A percentile compares a stretch with the other conserved stretches of the same genome.
phyloP scores from a whole-genome alignment of 2,888 invertebrate species.

The Leptinotarsa haldemani region DNA sequence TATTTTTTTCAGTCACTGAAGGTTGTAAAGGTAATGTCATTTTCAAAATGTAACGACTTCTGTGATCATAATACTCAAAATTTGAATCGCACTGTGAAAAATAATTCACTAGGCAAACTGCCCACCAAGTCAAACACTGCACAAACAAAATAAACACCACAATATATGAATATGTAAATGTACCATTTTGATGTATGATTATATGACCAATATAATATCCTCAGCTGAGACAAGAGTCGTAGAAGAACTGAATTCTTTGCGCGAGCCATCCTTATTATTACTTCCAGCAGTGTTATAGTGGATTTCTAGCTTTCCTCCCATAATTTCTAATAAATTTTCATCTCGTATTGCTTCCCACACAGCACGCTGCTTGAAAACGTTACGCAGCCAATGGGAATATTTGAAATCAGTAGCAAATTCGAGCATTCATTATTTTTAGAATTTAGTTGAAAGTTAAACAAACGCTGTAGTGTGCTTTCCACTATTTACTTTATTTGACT shows the following conservation, averaged over 20 bases:
- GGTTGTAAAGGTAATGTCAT: neutral
- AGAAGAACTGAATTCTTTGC: constrained; percentile 44
- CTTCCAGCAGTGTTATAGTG: constrained; percentile 59
- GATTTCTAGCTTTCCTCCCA: constrained; percentile 59
- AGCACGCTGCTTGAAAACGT: constrained; percentile 39
- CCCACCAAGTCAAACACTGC: constrained; percentile 10
- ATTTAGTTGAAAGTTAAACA: constrained; percentile 44
- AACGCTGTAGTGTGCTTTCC: constrained; percentile 39
- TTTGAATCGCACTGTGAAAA: constrained; percentile 4
- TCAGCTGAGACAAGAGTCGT: constrained; percentile 34
- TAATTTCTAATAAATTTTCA: constrained; percentile 56
- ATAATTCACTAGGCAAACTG: neutral
- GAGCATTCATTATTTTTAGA: constrained; percentile 56
- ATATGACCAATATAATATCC: constrained; percentile 22
- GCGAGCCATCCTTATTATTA: constrained; percentile 49
- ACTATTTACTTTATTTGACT: constrained; percentile 40
- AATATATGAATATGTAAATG: constrained; percentile 14
- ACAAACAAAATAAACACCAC: constrained; percentile 8
- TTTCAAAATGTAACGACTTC: neutral
- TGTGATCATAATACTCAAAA: neutral
- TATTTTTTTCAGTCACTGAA: neutral
- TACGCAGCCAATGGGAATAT: constrained; percentile 45
- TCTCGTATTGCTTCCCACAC: constrained; percentile 54
- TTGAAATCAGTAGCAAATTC: constrained; percentile 57
- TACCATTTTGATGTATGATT: constrained; percentile 37